Evolutionary conservation across 2,888 invertebrate genomes (phyloP), one percentile per base, ranked within the genome.

Genomic region (Platycheirus rosarum): DNA sequence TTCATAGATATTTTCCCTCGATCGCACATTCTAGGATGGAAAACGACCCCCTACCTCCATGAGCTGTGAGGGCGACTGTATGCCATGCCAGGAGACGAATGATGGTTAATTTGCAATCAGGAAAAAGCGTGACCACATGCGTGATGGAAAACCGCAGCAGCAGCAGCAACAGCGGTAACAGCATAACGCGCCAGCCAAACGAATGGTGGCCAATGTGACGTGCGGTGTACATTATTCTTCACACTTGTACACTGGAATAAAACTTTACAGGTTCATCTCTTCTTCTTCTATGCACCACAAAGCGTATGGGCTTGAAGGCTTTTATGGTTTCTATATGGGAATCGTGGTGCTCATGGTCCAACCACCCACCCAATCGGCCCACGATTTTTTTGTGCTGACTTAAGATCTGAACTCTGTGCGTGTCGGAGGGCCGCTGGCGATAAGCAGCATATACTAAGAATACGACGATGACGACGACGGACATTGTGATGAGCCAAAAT

Each of bases 81-180:
- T 70, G 69, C 23, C 46, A 70, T 55, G 40, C 26, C 14, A 48
- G 37, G 75, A 57, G 65, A 76, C 62, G 70, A 66, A 76, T 80
- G 76, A 71, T 76, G 66, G 66, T 32, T 23, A 46, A 70, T 76
- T 70, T 65, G 65, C 70, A 82, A 73, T 71, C 77, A 68, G 62
- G 55, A 55, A 71, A 78, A 82, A 77, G 77, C 82, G 82, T 82
- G 82, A 82, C 82, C 71, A 57, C 77, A 82, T 82, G 82, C 82
- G 82, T 82, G 82, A 71, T 82, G 76, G 57, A 66, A 65, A 53
- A 62, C 70, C 65, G 65, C 44, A 55, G 37, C 60, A 42, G 20
- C 18, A 69, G 23, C 32, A 49, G 60, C 70, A 70, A 48, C 29
- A 55, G 44, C 48, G 13, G 46, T 18, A 49, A 63, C 63, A 63